Evolutionary conservation across 2,888 invertebrate genomes (phyloP).

Genomic region (Tricholauxania praeusta): DNA sequence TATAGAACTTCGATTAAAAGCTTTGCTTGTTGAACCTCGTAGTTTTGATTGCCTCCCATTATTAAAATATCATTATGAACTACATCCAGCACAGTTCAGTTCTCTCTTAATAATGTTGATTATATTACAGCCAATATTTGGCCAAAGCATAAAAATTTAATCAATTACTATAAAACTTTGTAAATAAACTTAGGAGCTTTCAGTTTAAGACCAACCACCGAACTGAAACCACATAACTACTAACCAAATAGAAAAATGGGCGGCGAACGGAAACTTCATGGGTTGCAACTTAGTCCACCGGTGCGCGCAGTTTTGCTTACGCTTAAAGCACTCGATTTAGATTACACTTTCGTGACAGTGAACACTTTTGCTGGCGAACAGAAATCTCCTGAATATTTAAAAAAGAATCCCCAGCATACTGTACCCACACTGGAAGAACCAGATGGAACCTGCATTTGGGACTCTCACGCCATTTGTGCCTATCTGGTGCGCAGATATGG

Average conservation of each 20-base stretch:
- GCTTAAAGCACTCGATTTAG: slow-evolving; percentile 74
- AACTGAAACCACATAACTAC: no score
- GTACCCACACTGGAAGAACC: slow-evolving; percentile 59
- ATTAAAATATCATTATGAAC: no score
- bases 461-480: slow-evolving; percentile 62
- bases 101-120: no score
- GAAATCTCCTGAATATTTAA: slow-evolving; percentile 46
- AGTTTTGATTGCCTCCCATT: no score
- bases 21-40: no score
- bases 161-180: no score
- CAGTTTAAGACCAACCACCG: no score
- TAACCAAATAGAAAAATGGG: slow-evolving; percentile 46
- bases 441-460: slow-evolving; percentile 51
- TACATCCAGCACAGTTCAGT: no score
- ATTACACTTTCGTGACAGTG: slow-evolving; percentile 68
- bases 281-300: slow-evolving; percentile 70
- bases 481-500: slow-evolving; percentile 61
- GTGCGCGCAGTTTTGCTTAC: slow-evolving; percentile 73
- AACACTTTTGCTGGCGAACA: slow-evolving; percentile 50
- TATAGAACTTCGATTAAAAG: no score
- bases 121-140: no score
- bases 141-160: no score
- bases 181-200: no score
- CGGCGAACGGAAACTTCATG: slow-evolving; percentile 57
- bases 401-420: slow-evolving; percentile 61